Percentiles rank a stretch among this genome's conserved stretches.
These are phyloP conservation scores for Melanotaenia maccullochi DNA, from an alignment of 2,797 vertebrate species.

Conservation along the genomic window DNA sequence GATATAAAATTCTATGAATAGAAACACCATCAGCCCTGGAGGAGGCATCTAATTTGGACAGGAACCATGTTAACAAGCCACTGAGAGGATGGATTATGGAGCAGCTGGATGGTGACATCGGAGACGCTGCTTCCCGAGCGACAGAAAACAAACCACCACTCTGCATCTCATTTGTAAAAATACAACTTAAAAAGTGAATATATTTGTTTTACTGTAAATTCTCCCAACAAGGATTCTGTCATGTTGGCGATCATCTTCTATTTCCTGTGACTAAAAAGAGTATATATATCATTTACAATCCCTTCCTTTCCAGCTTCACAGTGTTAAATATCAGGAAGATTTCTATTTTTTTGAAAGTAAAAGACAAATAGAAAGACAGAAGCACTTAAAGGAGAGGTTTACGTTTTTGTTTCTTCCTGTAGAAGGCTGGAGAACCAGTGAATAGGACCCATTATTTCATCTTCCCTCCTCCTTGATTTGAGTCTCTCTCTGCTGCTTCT, in stretches of 20 bases:
- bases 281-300: constrained; percentile 20
- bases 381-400: constrained; percentile 34
- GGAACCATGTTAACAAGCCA: constrained; percentile 57
- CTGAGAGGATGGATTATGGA: constrained; percentile 56
- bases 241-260: constrained; percentile 13
- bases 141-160: constrained; percentile 12
- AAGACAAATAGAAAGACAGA: constrained; percentile 11
- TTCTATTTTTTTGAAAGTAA: constrained; percentile 28
- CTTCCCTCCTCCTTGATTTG: constrained; percentile 46
- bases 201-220: constrained; percentile 6
- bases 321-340: constrained; percentile 35
- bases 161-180: neutral
- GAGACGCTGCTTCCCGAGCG: constrained; percentile 19
- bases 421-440: constrained; percentile 19
- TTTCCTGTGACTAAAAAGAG: constrained; percentile 15
- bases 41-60: constrained; percentile 56
- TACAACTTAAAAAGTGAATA: neutral
- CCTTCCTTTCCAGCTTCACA: constrained; percentile 10
- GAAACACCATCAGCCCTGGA: constrained; percentile 60
- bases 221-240: constrained; percentile 10
- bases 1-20: constrained; percentile 65
- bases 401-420: constrained; percentile 25
- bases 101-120: constrained; percentile 37
- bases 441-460: constrained; percentile 46
- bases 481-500: constrained; percentile 19